These are phyloP conservation scores for Centrocercus urophasianus DNA, from an alignment of 2,113 vertebrate species.

Conservation along the genomic window DNA sequence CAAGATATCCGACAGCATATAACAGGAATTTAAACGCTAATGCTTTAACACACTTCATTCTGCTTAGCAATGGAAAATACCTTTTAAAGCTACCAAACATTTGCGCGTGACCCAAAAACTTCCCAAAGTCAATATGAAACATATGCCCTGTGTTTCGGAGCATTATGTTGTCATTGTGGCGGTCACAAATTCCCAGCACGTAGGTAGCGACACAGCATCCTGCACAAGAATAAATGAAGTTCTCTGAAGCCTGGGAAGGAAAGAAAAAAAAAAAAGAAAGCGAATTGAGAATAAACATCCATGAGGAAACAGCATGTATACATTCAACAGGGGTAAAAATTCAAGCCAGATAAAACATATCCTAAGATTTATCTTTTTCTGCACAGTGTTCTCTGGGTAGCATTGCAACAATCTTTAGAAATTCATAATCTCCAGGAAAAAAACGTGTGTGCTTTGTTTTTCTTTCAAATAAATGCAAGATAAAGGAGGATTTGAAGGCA, in stretches of 20 bases:
- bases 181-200: slow-evolving; percentile 95
- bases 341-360: neutral
- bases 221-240: slow-evolving; percentile 98
- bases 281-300: neutral
- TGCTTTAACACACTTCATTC: neutral
- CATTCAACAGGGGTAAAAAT: neutral
- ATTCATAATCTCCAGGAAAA: neutral
- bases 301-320: neutral
- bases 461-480: neutral
- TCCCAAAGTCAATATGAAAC: slow-evolving; percentile 99
- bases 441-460: fast-evolving
- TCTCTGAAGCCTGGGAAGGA: slow-evolving; percentile 90
- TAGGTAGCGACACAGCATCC: slow-evolving; percentile 98
- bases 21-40: neutral
- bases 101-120: slow-evolving; percentile 96
- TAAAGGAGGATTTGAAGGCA: neutral
- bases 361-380: neutral
- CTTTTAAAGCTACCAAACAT: slow-evolving; percentile 99
- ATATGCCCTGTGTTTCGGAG: slow-evolving; percentile 96
- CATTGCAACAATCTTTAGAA: neutral
- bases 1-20: neutral
- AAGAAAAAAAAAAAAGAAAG: neutral
- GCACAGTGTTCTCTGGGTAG: neutral
- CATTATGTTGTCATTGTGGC: slow-evolving; percentile 99
- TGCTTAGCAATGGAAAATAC: slow-evolving; percentile 71